Evolutionary conservation across 2,888 invertebrate species (phyloP).

Genomic region (Blastobasis lacticolella): DNA sequence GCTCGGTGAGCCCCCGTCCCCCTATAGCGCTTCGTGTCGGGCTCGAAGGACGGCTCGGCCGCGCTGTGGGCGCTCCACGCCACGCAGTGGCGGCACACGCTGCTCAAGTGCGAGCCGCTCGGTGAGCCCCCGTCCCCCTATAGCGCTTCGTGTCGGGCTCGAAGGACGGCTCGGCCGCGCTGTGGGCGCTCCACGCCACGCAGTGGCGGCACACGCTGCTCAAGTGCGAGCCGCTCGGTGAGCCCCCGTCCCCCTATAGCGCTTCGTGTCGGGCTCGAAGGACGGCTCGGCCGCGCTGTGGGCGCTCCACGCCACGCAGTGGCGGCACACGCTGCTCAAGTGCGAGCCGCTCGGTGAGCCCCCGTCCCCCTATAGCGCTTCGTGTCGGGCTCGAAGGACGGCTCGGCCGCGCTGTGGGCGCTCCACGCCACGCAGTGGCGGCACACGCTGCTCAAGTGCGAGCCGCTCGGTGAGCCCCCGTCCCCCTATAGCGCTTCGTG

Average conservation of each 20-base stretch:
- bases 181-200: slow-evolving; percentile 93
- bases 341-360: slow-evolving; percentile 15
- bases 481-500: slow-evolving; percentile 77
- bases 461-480: neutral
- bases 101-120: slow-evolving; percentile 66
- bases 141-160: slow-evolving; percentile 91
- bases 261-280: slow-evolving; percentile 95
- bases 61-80: slow-evolving; percentile 94
- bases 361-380: slow-evolving; percentile 72
- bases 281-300: slow-evolving; percentile 87
- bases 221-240: slow-evolving; percentile 35
- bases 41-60: slow-evolving; percentile 85
- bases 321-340: slow-evolving; percentile 85
- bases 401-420: slow-evolving; percentile 91
- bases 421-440: slow-evolving; percentile 94
- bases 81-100: slow-evolving; percentile 89
- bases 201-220: slow-evolving; percentile 89
- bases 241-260: slow-evolving; percentile 17
- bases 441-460: slow-evolving; percentile 78
- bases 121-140: neutral
- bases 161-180: slow-evolving; percentile 83
- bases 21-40: slow-evolving; percentile 85
- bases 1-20: neutral
- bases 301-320: slow-evolving; percentile 92
- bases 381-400: slow-evolving; percentile 89